phyloP scores from a whole-genome alignment of 2,113 vertebrate species.

The Mellivora capensis region DNA sequence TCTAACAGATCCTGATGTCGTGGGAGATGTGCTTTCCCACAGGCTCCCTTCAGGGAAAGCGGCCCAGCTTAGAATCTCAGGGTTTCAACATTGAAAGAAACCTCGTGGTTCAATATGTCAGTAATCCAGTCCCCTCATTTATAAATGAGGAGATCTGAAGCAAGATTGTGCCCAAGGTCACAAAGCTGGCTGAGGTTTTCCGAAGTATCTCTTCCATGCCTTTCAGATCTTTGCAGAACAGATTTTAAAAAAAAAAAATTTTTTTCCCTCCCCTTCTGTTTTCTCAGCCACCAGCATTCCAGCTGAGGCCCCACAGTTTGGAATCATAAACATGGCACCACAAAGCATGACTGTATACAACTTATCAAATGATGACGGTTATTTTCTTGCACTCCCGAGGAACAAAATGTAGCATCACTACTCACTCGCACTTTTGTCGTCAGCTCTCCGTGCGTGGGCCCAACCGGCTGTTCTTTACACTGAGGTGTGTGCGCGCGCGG shows the following conservation, averaged over 20 bases:
- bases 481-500: background rate
- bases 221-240: constrained; percentile 43
- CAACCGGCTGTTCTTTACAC: constrained; percentile 17
- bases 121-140: background rate
- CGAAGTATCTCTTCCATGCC: background rate
- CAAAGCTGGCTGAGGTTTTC: background rate
- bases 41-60: background rate
- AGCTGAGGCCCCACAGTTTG: background rate
- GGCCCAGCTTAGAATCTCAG: background rate
- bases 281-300: background rate
- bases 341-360: background rate
- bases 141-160: constrained; percentile 4
- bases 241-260: background rate
- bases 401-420: background rate
- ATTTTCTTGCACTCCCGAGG: background rate
- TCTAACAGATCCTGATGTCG: background rate
- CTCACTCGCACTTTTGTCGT: background rate
- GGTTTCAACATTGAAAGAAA: background rate
- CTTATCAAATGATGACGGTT: background rate
- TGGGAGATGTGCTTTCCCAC: background rate
- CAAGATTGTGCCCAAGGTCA: constrained; percentile 23
- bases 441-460: background rate
- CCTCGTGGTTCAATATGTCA: background rate
- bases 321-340: background rate
- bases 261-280: background rate